A percentile compares a stretch with the other conserved stretches of the same genome.
phyloP scores from a whole-genome alignment of 2,888 invertebrate genomes.

The Frankliniella intonsa region DNA sequence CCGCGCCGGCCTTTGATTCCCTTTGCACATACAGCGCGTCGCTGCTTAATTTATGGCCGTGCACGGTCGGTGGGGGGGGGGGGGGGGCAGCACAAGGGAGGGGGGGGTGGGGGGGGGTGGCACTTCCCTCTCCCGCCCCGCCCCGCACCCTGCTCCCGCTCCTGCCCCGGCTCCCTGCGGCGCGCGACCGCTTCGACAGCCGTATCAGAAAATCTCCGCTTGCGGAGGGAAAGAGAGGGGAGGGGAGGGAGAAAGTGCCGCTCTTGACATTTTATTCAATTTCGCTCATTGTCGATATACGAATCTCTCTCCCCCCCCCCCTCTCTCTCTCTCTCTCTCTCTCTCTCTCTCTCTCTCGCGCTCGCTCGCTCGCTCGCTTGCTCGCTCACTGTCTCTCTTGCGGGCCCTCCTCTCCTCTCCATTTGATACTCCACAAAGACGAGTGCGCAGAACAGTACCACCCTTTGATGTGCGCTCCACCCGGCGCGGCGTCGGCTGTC shows the following conservation, averaged over 20 bases:
- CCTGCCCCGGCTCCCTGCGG: background rate
- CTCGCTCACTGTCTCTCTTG: background rate
- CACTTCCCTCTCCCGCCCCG: background rate
- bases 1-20: too few species aligned
- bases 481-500: too few species aligned
- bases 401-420: background rate
- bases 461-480: too few species aligned
- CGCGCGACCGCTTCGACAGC: conserved; percentile 7
- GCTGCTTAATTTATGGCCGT: conserved; percentile 15
- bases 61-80: too few species aligned
- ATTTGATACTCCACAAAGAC: background rate
- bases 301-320: background rate
- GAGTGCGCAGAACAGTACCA: too few species aligned
- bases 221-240: background rate
- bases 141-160: too few species aligned
- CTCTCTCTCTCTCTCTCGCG: background rate
- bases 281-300: conserved; percentile 17
- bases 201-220: conserved; percentile 9
- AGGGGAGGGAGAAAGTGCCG: background rate
- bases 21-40: background rate
- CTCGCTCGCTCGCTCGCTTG: background rate
- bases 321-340: background rate
- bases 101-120: too few species aligned
- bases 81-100: too few species aligned
- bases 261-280: conserved; percentile 24